Evolutionary conservation across 2,888 invertebrate species (phyloP), one percentile per base, ranked within the genome.

Genomic region (Ennomos erosarius): DNA sequence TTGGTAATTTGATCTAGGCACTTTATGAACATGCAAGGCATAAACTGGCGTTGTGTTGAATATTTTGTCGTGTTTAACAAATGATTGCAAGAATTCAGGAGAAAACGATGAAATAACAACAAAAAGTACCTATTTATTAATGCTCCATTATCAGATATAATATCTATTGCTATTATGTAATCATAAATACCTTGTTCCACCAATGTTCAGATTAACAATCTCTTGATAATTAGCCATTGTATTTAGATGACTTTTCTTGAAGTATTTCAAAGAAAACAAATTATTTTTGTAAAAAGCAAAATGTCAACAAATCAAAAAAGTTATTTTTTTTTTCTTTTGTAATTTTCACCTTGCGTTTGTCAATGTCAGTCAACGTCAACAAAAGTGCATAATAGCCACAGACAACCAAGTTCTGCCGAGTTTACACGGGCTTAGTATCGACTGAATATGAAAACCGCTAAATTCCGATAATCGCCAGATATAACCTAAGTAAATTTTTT

Each of bases 181-280:
- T 10, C 16, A 10, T 9, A 79, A 84, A 87, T 93, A 98, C 98
- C 96, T 96, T 77, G 97, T 97, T 65, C 99, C 99, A 60, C 99
- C 99, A 70, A 99, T 98, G 90, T 99, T 99, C 69, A 99, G 94
- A 88, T 98, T 97, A 62, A 99, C 95, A 72, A 99, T 98, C 86
- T 92, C 92, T 78, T 92, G 92, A 67, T 90, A 92, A 68, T 90
- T 91, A 62, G 92, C 80, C 92, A 92, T 92, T 76, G 72, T 10
- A 10, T 47, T 10, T 55, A 38, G 11, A 26, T 16, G 8, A 39
- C 10, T 49, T 9, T 26, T 26, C 8, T 12, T 16, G 37, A 12
- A 36, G 16, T 13, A 12, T 42, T 44, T 61, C 60, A 62, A 66
- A 26, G 26, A 26, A 26, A 26, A 26, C 6, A 26, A 26, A 26